Base-by-base conservation (phyloP, 2,113 vertebrate species). In the Tachycineta bicolor region DNA sequence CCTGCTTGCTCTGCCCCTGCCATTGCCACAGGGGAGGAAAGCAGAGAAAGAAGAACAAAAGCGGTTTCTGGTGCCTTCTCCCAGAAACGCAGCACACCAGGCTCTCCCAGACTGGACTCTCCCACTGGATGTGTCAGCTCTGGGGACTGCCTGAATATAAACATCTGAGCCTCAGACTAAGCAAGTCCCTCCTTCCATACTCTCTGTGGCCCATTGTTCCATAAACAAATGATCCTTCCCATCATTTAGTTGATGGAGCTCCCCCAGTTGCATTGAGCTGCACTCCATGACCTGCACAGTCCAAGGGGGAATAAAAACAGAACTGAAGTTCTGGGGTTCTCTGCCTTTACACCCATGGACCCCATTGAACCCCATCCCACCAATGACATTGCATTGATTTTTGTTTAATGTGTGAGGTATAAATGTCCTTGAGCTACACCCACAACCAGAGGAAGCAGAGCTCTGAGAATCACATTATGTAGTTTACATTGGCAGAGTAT, bases 61-160 rank as follows among this genome's bases (percentile, higher is more conserved):
- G 4, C 4, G 2, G 11, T 31, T 83, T 64, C 37, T 65, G 55
- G 31, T 65, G 55, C 37, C 10, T 62, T 25, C 47, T 71, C 65
- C n/a, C 21, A 34, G 16, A 58, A 76, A n/a, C 0, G 2, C 58
- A 63, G 34, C 47, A 64, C 0, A 0, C 4, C 17, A 17, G 44
- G 49, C 18, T 39, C 64, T 70, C 56, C 50, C 46, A 49, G 16
- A 65, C 14, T 33, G 52, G 62, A 7, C 29, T 28, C 12, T 68
- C 39, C 63, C 64, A 49, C 56, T 23, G 44, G 34, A 73, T 7
- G 21, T 37, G 6, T 16, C 28, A 22, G 44, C 58, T 53, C 59
- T 62, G 63, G 31, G 11, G 47, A 52, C 52, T n/a, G 53, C 39
- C 26, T 8, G 13, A 74, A 74, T 18, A 26, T 7, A 59, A 81